Conservation (phyloP, 2,888 invertebrate species). For the Tinea semifulvella region DNA sequence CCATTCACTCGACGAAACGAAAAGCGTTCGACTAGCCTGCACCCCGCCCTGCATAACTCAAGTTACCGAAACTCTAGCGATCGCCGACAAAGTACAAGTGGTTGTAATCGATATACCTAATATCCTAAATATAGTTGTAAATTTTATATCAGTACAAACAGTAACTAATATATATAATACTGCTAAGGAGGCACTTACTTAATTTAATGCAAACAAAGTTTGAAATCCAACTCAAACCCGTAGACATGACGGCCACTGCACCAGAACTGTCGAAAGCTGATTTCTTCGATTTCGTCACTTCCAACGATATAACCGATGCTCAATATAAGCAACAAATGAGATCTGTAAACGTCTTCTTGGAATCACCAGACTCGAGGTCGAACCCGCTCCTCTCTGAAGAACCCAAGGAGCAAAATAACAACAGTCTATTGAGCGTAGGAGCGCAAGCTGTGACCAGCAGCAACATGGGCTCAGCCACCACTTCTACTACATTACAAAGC, state of each 20-base stretch:
- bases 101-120: conserved; percentile 52
- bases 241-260: conserved; percentile 88
- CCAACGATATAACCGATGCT: conserved; percentile 78
- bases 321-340: conserved; percentile 76
- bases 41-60: conserved; percentile 38
- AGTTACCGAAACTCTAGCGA: conserved; percentile 64
- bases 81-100: conserved; percentile 66
- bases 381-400: conserved; percentile 60
- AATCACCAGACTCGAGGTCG: conserved; percentile 62
- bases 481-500: conserved; percentile 58
- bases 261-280: conserved; percentile 88
- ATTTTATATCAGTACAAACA: conserved; percentile 53
- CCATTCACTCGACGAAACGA: conserved; percentile 39
- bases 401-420: conserved; percentile 70
- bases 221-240: conserved; percentile 43
- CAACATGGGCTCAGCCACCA: conserved; percentile 44
- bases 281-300: conserved; percentile 89
- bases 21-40: conserved; percentile 46
- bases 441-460: conserved; percentile 34
- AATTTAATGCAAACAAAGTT: too few relatives aligned
- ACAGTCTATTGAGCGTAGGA: conserved; percentile 53
- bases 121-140: conserved; percentile 46
- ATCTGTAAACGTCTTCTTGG: conserved; percentile 72
- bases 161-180: conserved; percentile 23
- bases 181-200: too few relatives aligned